Evolutionary conservation across 2,797 vertebrate genomes (phyloP).

Genomic region (Anniella stebbinsi): DNA sequence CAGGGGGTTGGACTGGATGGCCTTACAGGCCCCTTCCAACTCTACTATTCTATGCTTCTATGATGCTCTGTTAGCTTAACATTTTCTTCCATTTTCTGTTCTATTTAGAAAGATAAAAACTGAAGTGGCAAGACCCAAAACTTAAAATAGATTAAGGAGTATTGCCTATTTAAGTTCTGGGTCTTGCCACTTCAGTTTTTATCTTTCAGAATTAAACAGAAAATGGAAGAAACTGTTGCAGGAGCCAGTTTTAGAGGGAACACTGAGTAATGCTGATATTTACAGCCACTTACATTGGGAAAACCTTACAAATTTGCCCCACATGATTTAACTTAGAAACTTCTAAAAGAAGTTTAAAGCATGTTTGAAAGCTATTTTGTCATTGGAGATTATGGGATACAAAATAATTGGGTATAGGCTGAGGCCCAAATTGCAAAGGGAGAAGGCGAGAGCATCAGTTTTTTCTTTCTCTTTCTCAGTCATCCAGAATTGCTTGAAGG

Average conservation of each 20-base stretch:
- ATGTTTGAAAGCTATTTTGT: neutral
- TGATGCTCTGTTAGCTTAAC: too few species aligned
- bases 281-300: neutral
- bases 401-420: neutral
- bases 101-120: constrained; percentile 15
- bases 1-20: too few species aligned
- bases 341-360: neutral
- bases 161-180: too few species aligned
- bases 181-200: constrained; percentile 2
- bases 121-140: neutral
- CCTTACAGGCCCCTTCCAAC: too few species aligned
- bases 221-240: neutral
- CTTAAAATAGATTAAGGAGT: too few species aligned
- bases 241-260: neutral
- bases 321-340: constrained; percentile 11
- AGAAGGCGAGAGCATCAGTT: neutral
- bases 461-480: neutral
- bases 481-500: neutral
- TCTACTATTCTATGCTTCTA: too few species aligned
- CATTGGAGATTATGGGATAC: neutral
- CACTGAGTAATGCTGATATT: constrained; percentile 17
- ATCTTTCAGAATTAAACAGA: neutral
- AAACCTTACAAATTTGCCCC: neutral
- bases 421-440: neutral
- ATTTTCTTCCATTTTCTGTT: neutral